Conservation (phyloP, 1,140 invertebrate species). For the Micrasema minimum region DNA sequence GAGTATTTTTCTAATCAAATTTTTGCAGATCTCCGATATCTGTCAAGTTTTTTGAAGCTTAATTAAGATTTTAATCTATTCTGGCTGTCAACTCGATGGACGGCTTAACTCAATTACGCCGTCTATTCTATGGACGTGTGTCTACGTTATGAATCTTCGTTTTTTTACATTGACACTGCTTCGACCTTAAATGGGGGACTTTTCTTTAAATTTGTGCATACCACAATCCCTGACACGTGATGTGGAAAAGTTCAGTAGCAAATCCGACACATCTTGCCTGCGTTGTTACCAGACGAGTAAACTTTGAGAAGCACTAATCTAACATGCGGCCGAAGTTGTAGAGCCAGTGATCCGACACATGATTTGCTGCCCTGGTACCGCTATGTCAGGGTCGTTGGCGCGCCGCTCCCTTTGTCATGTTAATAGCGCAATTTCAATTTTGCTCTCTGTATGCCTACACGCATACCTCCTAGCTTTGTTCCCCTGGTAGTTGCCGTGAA, state of each 20-base stretch:
- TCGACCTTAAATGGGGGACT: neutral
- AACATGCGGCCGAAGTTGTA: slow-evolving; percentile 24
- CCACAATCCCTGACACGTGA: no score
- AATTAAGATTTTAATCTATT: slow-evolving; percentile 35
- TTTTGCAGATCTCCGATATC: slow-evolving; percentile 31
- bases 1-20: slow-evolving; percentile 23
- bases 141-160: neutral
- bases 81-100: neutral
- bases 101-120: neutral
- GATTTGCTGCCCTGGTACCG: slow-evolving; percentile 19
- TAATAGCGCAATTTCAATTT: slow-evolving; percentile 51
- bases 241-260: no score
- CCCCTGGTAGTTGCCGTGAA: slow-evolving; percentile 13
- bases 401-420: slow-evolving; percentile 47
- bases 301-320: slow-evolving; percentile 29
- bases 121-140: neutral
- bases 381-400: slow-evolving; percentile 25
- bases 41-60: slow-evolving; percentile 13
- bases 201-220: no score
- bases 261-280: slow-evolving; percentile 18
- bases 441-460: slow-evolving; percentile 25
- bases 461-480: slow-evolving; percentile 32
- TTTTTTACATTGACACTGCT: neutral
- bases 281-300: slow-evolving; percentile 11
- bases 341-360: slow-evolving; percentile 27